Conservation (phyloP, 2,888 invertebrate species). For the Automeris io region DNA sequence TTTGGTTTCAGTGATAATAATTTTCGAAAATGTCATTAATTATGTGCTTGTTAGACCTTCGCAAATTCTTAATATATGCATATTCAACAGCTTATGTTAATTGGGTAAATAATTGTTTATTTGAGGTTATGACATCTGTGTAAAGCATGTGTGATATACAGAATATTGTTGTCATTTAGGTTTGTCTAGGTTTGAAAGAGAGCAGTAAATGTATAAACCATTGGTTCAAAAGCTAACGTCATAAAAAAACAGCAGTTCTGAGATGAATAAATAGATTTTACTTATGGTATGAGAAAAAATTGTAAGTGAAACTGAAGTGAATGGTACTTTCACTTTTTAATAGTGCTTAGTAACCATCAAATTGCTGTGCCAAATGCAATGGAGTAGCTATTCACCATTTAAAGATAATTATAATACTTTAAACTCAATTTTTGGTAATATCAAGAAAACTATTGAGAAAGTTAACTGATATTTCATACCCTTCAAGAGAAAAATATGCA, state of each 20-base stretch:
- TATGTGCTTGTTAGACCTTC: neutral
- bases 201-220: neutral
- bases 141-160: neutral
- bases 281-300: conserved; percentile 12
- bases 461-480: no score
- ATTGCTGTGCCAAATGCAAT: conserved; percentile 6
- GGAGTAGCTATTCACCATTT: neutral
- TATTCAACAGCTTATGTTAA: neutral
- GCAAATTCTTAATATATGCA: neutral
- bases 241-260: neutral
- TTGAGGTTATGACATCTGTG: conserved; percentile 1
- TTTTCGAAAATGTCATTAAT: neutral
- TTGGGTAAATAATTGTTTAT: neutral
- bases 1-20: conserved; percentile 9
- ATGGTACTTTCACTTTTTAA: conserved; percentile 60
- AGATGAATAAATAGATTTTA: neutral
- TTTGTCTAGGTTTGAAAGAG: neutral
- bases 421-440: no score
- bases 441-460: no score
- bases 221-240: neutral
- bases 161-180: neutral
- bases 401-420: no score
- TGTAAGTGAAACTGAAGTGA: conserved; percentile 41
- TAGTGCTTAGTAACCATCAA: conserved; percentile 28
- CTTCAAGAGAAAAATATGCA: no score